These are phyloP conservation scores for Microcebus jonahi DNA, from an alignment of 2,113 vertebrate genomes.

Conservation along the genomic window DNA sequence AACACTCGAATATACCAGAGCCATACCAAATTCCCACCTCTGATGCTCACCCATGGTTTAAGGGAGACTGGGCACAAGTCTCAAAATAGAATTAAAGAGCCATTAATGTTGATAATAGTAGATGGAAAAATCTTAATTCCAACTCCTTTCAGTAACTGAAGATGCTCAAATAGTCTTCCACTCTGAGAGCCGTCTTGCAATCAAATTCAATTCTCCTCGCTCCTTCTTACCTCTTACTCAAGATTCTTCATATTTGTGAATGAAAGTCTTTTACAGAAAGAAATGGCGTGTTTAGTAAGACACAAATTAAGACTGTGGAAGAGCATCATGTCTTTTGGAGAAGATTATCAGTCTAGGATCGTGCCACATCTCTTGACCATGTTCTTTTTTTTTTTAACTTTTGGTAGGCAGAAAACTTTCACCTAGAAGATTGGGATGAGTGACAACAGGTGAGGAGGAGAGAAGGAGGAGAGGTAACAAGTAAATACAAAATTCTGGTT, in stretches of 20 bases:
- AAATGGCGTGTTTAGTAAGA: neutral
- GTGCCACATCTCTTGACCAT: neutral
- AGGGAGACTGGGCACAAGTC: neutral
- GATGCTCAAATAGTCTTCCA: neutral
- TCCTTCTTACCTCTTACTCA: neutral
- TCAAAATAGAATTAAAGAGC: conserved; percentile 9
- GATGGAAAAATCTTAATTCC: neutral
- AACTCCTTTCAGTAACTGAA: neutral
- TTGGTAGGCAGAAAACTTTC: neutral
- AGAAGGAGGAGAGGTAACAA: neutral
- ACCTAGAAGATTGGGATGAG: neutral
- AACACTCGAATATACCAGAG: neutral
- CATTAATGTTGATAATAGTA: neutral
- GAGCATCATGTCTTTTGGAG: neutral
- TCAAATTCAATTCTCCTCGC: neutral
- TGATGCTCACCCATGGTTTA: neutral
- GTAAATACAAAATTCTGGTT: neutral
- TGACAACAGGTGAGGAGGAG: neutral
- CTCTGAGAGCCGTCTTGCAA: neutral
- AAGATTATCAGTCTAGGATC: neutral
- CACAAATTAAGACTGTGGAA: neutral
- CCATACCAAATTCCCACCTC: neutral
- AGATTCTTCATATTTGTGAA: neutral
- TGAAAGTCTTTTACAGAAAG: neutral
- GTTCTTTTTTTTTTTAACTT: neutral